Base-by-base conservation (phyloP, 1,140 invertebrate species). In the Drosophila malerkotliana region DNA sequence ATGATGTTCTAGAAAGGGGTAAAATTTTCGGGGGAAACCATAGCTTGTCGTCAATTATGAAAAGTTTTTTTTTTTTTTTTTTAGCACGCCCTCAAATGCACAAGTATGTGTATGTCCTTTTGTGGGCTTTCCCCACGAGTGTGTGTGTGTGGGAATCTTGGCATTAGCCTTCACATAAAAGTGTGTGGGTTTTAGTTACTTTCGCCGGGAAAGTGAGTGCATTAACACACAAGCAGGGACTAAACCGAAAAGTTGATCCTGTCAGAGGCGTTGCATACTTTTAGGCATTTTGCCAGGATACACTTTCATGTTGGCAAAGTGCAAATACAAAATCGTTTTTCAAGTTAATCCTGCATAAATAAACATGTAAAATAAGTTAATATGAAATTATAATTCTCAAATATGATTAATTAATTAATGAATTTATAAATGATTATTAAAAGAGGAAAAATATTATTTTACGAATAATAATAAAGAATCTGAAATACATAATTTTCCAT, bases 31-130 rank as follows among this genome's bases (percentile, higher is more conserved):
- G 30, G 4, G 4, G 41, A 48, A 15, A 57, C 32, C 26, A 44
- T 51, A 64, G 69, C 69, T 60, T 81, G 77, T 87, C 82, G 77
- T 87, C 82, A 87, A 85, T 87, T 87, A 81, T 85, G 82, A 39
- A 87, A 85, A 87, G 57, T 85, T 85, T 68, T 34, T 0, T 34
- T 10, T 34, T 37, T 37, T 12, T 9, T 34, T 77, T 68, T 76
- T 45, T 45, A 82, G 64, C 78, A 81, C 72, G 55, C 71, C 64
- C 64, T 62, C 26, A 7, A 18, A 45, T 58, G 55, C 32, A 9
- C 76, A 77, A 53, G 47, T 49, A 18, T 72, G 28, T 41, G 59
- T 44, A 44, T 21, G 48, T 44, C 14, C 4, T 55, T 47, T 30
- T 14, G 56, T 14, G 24, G 53, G 44, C 55, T 66, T 66, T 34